Percentiles rank a stretch among this genome's conserved stretches.
Evolutionary conservation across 2,797 vertebrate species (phyloP).

Genomic region (Dryobates pubescens): DNA sequence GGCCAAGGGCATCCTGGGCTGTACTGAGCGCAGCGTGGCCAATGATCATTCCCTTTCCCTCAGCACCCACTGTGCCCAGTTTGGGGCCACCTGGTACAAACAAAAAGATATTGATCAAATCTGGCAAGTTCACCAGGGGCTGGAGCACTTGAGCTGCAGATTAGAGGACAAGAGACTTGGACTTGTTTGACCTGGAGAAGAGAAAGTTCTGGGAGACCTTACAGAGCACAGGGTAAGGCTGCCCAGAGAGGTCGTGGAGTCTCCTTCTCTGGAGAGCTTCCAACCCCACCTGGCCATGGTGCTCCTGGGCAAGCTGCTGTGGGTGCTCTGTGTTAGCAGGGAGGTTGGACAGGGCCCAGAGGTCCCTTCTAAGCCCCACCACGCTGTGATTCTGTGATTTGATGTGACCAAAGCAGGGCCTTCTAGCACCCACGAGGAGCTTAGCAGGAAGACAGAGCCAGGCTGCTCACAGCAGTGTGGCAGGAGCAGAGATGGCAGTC

Average conservation of each 20-base stretch:
- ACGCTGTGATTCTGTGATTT: too few species aligned
- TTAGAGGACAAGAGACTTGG: background rate
- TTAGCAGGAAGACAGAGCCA: too few species aligned
- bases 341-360: background rate
- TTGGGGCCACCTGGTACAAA: background rate
- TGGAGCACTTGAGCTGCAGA: rapidly evolving
- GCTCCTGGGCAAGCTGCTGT: too few species aligned
- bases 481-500: too few species aligned
- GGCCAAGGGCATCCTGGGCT: background rate
- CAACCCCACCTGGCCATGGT: too few species aligned
- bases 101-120: background rate
- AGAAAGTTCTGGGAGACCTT: too few species aligned
- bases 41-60: background rate
- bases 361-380: background rate
- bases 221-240: too few species aligned
- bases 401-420: background rate
- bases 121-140: background rate
- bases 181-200: too few species aligned
- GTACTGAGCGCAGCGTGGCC: background rate
- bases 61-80: background rate
- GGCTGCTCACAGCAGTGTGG: too few species aligned
- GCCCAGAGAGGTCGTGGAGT: too few species aligned
- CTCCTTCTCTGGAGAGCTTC: too few species aligned
- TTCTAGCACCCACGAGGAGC: background rate
- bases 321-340: too few species aligned